These are phyloP conservation scores for Chloropsis hardwickii DNA, from an alignment of 2,113 vertebrate species.

Conservation along the genomic window DNA sequence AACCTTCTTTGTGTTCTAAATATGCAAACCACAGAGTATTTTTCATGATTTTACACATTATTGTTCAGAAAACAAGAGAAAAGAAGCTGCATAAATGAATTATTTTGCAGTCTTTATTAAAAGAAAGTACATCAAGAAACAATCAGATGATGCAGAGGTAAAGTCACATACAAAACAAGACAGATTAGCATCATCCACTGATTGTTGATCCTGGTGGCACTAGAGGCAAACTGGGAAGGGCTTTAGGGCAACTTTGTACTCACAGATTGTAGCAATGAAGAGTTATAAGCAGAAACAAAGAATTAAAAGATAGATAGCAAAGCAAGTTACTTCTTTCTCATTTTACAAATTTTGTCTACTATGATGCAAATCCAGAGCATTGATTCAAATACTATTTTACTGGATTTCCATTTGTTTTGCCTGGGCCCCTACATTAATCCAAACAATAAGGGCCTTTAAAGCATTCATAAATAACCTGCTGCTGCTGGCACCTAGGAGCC, in stretches of 20 bases:
- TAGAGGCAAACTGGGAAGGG: constrained; percentile 10
- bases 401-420: constrained; percentile 77
- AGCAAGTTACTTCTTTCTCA: neutral
- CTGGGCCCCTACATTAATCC: constrained; percentile 75
- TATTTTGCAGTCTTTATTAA: neutral
- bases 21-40: neutral
- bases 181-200: constrained; percentile 24
- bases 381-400: constrained; percentile 68
- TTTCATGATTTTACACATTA: neutral
- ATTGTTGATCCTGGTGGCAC: constrained; percentile 31
- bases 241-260: constrained; percentile 35
- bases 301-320: neutral
- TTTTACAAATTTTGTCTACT: constrained; percentile 31
- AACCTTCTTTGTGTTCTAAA: neutral
- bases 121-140: neutral
- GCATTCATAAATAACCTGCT: constrained; percentile 81
- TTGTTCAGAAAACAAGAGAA: neutral
- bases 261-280: neutral
- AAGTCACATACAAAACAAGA: constrained; percentile 42
- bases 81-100: neutral
- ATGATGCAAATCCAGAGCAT: constrained; percentile 38
- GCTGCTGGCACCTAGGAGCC: constrained; percentile 76
- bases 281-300: neutral
- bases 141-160: neutral
- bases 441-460: constrained; percentile 81